Evolutionary conservation across 2,888 invertebrate species (phyloP).

Genomic region (Saturnia japonica): DNA sequence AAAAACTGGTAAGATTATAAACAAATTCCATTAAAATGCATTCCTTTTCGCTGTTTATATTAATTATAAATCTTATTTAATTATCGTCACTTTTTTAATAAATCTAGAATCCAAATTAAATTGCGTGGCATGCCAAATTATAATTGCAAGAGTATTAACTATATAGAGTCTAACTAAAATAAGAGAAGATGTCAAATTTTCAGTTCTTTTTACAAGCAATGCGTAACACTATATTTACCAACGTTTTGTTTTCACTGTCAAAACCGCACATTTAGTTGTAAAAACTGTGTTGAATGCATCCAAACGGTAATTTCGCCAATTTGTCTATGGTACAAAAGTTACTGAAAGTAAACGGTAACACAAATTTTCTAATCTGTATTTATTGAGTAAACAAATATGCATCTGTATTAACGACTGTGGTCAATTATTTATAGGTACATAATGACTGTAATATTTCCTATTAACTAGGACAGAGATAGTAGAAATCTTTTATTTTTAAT

Average conservation of each 20-base stretch:
- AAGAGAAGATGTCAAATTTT: not conserved
- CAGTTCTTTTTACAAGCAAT: not conserved
- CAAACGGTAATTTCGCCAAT: conserved; percentile 43
- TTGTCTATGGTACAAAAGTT: conserved; percentile 37
- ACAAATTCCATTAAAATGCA: not conserved
- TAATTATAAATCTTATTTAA: not conserved
- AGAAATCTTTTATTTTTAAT: too few species aligned
- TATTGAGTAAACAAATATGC: conserved; percentile 12
- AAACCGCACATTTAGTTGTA: conserved; percentile 7
- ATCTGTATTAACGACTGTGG: conserved; percentile 1
- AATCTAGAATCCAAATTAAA: too few species aligned
- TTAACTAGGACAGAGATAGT: too few species aligned
- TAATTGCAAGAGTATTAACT: not conserved
- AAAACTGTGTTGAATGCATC: conserved; percentile 7
- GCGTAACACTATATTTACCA: too few species aligned
- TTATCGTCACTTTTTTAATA: not conserved
- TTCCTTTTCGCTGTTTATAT: not conserved
- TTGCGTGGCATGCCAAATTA: too few species aligned
- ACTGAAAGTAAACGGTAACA: conserved; percentile 30
- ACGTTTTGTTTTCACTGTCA: conserved; percentile 8
- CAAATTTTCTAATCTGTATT: conserved; percentile 18
- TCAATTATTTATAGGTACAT: too few species aligned
- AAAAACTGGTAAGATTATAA: not conserved
- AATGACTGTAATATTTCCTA: too few species aligned
- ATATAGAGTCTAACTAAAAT: not conserved